phyloP scores from a whole-genome alignment of 2,113 vertebrate species.

The Podarcis cretensis region DNA sequence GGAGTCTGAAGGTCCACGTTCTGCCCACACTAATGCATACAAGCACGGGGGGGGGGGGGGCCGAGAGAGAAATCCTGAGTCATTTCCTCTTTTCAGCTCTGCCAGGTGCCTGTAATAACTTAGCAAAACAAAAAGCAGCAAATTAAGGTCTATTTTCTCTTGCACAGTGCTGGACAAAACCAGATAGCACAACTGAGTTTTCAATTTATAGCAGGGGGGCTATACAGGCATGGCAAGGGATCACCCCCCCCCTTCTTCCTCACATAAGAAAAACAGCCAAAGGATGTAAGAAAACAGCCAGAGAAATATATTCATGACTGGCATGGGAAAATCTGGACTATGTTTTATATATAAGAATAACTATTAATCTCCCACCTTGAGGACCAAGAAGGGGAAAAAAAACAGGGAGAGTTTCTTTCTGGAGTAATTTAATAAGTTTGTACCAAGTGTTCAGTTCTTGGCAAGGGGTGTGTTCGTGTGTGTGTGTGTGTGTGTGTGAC shows the following conservation, averaged over 20 bases:
- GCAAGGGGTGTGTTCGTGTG: too few relatives aligned
- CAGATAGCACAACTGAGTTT: neutral
- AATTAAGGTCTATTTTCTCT: neutral
- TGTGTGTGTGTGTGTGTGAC: too few relatives aligned
- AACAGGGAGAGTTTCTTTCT: too few relatives aligned
- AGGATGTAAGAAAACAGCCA: neutral
- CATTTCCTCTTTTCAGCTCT: slow-evolving; percentile 24
- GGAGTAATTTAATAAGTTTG: neutral
- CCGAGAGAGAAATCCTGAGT: slow-evolving; percentile 2
- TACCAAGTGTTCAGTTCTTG: too few relatives aligned
- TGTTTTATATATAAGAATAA: neutral
- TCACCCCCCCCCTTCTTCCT: neutral
- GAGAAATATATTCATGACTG: neutral
- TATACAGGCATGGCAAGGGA: neutral
- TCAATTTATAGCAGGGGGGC: neutral
- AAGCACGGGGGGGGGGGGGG: neutral
- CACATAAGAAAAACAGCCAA: neutral
- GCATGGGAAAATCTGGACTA: neutral
- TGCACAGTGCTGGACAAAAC: slow-evolving; percentile 7
- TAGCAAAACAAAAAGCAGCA: neutral
- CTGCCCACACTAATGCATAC: neutral
- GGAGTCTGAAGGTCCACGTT: neutral
- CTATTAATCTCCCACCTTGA: neutral
- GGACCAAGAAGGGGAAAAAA: neutral
- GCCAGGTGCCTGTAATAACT: neutral